Conservation (phyloP, 2,113 vertebrate species). For the Miniopterus natalensis region DNA sequence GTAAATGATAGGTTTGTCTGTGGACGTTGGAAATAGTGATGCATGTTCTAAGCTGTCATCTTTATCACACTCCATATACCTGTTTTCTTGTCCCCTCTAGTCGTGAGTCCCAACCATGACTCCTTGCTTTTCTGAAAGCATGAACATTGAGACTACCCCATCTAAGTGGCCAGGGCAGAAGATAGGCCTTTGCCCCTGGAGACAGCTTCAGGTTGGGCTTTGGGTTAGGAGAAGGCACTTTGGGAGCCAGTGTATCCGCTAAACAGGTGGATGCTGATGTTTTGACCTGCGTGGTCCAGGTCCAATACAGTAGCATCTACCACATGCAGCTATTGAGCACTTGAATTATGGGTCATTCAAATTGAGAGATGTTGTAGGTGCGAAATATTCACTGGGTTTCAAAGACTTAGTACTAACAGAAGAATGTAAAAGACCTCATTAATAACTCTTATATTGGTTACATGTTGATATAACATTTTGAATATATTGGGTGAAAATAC, state of each 20-base stretch:
- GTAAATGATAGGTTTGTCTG: background rate
- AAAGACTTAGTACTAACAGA: background rate
- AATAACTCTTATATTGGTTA: background rate
- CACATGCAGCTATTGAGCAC: background rate
- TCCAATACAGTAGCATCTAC: background rate
- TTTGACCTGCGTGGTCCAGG: background rate
- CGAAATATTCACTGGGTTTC: background rate
- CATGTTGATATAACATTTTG: background rate
- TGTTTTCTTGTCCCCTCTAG: background rate
- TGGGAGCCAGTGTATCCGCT: background rate
- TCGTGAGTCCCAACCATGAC: background rate
- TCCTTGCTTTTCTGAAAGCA: constrained; percentile 5
- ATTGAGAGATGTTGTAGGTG: background rate
- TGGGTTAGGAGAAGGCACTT: background rate
- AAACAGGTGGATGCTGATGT: background rate
- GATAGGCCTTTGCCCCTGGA: background rate
- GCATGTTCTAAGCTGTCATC: background rate
- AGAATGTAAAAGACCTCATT: background rate
- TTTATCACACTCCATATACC: background rate
- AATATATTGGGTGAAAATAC: background rate
- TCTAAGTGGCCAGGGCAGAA: background rate
- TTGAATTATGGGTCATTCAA: background rate
- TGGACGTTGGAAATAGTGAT: background rate
- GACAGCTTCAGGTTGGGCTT: background rate
- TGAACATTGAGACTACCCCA: background rate